Evolutionary conservation across 2,797 vertebrate species (phyloP).

Genomic region (Scomberomorus guttatus): DNA sequence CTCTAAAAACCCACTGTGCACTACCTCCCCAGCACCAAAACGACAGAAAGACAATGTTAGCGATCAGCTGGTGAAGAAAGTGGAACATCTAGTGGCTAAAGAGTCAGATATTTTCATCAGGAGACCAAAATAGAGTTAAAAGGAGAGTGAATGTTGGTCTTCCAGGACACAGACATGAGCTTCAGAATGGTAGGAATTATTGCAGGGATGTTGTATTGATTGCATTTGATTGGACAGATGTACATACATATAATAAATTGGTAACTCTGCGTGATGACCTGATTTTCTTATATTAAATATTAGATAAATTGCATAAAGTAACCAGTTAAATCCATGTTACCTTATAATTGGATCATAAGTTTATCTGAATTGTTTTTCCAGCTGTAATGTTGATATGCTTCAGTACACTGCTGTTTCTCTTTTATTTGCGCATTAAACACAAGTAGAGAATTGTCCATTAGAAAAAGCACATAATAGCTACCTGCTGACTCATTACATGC

Average conservation of each 20-base stretch:
- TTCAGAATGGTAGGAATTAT: no score
- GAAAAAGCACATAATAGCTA: conserved; percentile 33
- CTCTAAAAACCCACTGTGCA: no score
- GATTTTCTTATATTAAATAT: no score
- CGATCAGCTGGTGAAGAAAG: background rate
- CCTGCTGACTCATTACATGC: conserved; percentile 41
- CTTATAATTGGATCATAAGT: background rate
- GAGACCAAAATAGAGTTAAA: no score
- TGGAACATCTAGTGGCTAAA: background rate
- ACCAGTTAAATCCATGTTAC: background rate
- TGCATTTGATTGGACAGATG: background rate
- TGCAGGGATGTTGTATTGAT: no score
- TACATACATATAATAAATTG: no score
- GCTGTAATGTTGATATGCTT: background rate
- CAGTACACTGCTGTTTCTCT: background rate
- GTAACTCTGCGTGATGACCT: background rate
- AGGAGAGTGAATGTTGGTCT: no score
- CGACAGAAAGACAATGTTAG: no score
- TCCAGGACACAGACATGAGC: no score
- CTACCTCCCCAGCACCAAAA: no score
- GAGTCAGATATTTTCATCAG: no score
- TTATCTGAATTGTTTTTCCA: background rate
- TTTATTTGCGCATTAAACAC: background rate
- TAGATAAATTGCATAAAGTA: no score
- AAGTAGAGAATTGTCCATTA: conserved; percentile 36